Evolutionary conservation across 53 echinoderm and acorn worm genomes (phyloP).

Genomic region (Hippasteria phrygiana): DNA sequence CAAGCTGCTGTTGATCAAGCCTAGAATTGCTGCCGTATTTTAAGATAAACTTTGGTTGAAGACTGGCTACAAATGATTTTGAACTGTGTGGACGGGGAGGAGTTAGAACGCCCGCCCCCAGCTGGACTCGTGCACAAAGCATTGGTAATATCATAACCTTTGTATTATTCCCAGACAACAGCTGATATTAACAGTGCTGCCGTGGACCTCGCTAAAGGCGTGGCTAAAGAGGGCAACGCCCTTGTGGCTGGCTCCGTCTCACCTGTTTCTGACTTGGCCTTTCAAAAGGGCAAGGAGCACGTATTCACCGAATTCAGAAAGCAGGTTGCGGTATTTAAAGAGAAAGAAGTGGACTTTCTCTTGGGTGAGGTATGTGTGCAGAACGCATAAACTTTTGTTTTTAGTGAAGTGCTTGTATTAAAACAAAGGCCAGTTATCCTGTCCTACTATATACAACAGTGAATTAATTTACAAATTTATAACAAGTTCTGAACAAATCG

Average conservation of each 20-base stretch:
- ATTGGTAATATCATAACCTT: not conserved
- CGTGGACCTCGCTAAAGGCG: constrained; percentile 80
- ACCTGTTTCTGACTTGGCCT: constrained; percentile 53
- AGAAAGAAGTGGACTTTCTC: constrained; percentile 86
- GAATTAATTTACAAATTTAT: too few relatives aligned
- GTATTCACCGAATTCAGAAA: constrained; percentile 72
- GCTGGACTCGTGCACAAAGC: not conserved
- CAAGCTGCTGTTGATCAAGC: too few relatives aligned
- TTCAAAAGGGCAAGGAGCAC: constrained; percentile 77
- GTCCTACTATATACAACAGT: too few relatives aligned
- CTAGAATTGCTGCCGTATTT: too few relatives aligned
- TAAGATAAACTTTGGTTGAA: too few relatives aligned
- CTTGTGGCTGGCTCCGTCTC: constrained; percentile 85
- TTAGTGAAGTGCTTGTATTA: not conserved
- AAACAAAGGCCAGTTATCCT: not conserved
- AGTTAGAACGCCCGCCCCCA: too few relatives aligned
- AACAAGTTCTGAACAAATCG: too few relatives aligned
- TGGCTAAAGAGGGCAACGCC: constrained; percentile 79
- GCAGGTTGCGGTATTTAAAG: constrained; percentile 69
- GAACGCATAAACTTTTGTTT: not conserved
- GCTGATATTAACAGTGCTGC: constrained; percentile 69
- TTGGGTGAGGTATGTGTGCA: constrained; percentile 82
- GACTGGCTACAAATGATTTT: too few relatives aligned
- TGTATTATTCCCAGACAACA: constrained; percentile 64
- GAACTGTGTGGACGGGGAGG: too few relatives aligned